These are phyloP conservation scores for Carpatolechia fugitivella DNA, from an alignment of 2,888 invertebrate species.

Conservation along the genomic window DNA sequence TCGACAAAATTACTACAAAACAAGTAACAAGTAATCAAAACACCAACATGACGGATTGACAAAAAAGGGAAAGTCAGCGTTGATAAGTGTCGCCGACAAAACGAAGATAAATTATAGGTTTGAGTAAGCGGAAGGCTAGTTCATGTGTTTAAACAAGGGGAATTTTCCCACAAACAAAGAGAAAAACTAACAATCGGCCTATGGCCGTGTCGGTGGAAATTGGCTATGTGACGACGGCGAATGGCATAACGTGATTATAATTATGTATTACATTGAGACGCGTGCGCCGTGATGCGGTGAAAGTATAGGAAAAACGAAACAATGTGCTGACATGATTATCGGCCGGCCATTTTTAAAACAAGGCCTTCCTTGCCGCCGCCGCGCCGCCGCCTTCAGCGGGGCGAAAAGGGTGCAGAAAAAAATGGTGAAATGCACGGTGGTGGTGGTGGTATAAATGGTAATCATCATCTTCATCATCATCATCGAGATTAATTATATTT, in stretches of 20 bases:
- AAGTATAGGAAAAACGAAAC: conserved; percentile 50
- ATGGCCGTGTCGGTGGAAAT: conserved; percentile 30
- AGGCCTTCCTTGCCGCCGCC: too few relatives aligned
- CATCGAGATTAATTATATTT: too few relatives aligned
- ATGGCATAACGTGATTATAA: conserved; percentile 40
- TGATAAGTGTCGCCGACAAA: background rate
- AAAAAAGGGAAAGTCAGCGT: background rate
- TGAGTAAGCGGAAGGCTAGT: conserved; percentile 18
- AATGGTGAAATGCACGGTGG: too few relatives aligned
- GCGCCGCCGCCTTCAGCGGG: too few relatives aligned
- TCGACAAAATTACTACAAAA: too few relatives aligned
- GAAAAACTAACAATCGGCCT: conserved; percentile 25
- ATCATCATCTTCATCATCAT: too few relatives aligned
- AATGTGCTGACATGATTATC: conserved; percentile 38
- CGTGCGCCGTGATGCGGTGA: conserved; percentile 33
- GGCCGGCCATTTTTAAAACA: conserved; percentile 44
- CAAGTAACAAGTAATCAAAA: too few relatives aligned
- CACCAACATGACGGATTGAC: too few relatives aligned
- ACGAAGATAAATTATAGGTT: conserved; percentile 11
- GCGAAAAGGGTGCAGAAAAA: too few relatives aligned
- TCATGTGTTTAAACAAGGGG: conserved; percentile 14
- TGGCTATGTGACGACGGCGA: conserved; percentile 35
- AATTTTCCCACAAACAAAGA: conserved; percentile 27
- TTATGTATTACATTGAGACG: conserved; percentile 47
- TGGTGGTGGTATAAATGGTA: too few relatives aligned